Conservation (phyloP, 1,140 invertebrate species). For the Bradynema listronoti region DNA sequence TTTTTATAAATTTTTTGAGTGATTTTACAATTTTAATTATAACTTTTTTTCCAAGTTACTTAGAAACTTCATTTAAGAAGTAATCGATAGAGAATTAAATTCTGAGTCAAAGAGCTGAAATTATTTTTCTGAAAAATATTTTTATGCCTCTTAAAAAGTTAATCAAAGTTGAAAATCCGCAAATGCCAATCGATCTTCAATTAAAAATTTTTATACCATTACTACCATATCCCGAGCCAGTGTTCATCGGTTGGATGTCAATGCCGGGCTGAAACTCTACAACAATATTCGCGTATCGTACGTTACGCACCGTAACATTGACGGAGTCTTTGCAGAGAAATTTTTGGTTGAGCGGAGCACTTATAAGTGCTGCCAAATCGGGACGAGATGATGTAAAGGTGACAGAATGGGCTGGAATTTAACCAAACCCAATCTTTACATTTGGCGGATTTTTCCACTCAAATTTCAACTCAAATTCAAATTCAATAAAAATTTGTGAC, state of each 20-base stretch:
- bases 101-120: neutral
- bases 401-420: slow-evolving; percentile 22
- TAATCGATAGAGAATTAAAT: slow-evolving; percentile 15
- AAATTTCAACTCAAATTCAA: too few species aligned
- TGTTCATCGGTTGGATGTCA: slow-evolving; percentile 29
- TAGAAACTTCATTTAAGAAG: neutral
- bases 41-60: neutral
- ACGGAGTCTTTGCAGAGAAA: slow-evolving; percentile 32
- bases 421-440: too few species aligned
- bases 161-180: neutral
- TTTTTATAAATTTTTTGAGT: too few species aligned
- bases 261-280: slow-evolving; percentile 34
- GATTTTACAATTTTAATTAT: neutral
- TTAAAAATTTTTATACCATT: slow-evolving; percentile 16
- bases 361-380: slow-evolving; percentile 1
- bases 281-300: slow-evolving; percentile 25
- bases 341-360: slow-evolving; percentile 26
- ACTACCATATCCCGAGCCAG: slow-evolving; percentile 22
- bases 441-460: too few species aligned
- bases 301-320: slow-evolving; percentile 23
- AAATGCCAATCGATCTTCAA: neutral
- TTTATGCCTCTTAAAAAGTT: neutral
- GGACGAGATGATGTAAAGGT: slow-evolving; percentile 18
- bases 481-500: too few species aligned
- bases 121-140: neutral